Evolutionary conservation across 2,113 vertebrate genomes (phyloP).

Genomic region (Notothenia coriiceps): DNA sequence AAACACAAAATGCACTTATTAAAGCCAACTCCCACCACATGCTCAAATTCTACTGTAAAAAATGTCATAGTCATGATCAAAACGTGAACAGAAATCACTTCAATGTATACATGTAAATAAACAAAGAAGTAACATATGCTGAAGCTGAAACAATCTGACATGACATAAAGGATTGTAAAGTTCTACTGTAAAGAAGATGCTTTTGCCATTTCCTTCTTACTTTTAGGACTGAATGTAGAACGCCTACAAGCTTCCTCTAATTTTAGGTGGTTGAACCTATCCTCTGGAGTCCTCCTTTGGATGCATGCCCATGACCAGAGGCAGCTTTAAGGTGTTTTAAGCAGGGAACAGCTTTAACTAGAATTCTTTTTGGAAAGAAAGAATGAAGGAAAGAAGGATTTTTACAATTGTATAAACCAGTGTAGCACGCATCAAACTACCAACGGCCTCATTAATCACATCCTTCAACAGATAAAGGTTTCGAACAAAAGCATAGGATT

Average conservation of each 20-base stretch:
- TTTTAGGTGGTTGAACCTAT: slow-evolving; percentile 31
- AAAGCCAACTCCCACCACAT: background rate
- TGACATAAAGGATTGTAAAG: background rate
- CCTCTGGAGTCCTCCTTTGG: slow-evolving; percentile 33
- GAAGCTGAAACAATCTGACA: no score
- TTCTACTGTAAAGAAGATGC: background rate
- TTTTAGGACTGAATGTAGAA: slow-evolving; percentile 6
- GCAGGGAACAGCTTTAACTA: background rate
- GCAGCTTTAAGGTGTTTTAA: slow-evolving; percentile 24
- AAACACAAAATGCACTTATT: background rate
- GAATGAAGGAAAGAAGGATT: background rate
- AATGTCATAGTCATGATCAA: no score
- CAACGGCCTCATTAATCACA: no score
- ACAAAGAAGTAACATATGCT: no score
- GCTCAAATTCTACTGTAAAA: background rate
- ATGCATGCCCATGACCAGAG: slow-evolving; percentile 22
- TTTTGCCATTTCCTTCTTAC: background rate
- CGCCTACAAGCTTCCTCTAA: slow-evolving; percentile 18
- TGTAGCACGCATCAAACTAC: background rate
- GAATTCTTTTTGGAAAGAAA: background rate
- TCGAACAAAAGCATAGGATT: no score
- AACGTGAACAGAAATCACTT: no score
- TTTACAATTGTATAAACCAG: no score
- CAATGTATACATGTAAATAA: no score
- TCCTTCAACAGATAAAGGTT: no score